phyloP scores from a whole-genome alignment of 2,797 vertebrate species.

The Psittacula derbiana region DNA sequence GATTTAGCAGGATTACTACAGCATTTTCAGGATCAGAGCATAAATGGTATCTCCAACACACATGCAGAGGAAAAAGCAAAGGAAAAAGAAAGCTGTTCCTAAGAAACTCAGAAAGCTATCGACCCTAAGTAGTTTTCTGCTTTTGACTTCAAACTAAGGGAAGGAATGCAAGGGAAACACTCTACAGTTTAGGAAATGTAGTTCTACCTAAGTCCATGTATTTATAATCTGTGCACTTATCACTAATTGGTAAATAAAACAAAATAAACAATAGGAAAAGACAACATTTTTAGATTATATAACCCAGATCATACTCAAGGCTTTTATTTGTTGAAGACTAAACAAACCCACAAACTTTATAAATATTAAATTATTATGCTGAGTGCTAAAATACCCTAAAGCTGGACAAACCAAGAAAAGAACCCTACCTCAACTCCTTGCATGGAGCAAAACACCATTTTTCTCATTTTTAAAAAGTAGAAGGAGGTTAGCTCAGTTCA shows the following conservation, averaged over 20 bases:
- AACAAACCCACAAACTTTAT: neutral
- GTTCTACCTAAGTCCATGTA: neutral
- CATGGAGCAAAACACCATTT: neutral
- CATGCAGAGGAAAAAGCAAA: neutral
- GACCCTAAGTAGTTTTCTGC: neutral
- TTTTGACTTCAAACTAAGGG: neutral
- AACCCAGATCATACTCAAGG: neutral
- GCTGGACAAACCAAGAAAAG: neutral
- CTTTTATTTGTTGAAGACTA: neutral
- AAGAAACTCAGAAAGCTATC: neutral
- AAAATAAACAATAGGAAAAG: neutral
- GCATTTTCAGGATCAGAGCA: neutral
- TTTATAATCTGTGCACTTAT: neutral
- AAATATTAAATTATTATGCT: neutral
- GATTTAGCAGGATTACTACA: slow-evolving; percentile 12
- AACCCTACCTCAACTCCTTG: neutral
- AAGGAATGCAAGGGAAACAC: neutral
- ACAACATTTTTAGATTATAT: neutral
- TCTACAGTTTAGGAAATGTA: neutral
- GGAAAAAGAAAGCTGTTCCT: neutral
- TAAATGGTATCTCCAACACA: neutral
- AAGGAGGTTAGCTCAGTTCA: neutral
- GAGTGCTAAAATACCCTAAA: neutral
- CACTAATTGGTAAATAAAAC: neutral
- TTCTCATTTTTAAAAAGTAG: neutral